Evolutionary conservation across 2,797 vertebrate genomes (phyloP), one percentile per base, ranked within the genome.

Genomic region (Sebastes hubbsi): DNA sequence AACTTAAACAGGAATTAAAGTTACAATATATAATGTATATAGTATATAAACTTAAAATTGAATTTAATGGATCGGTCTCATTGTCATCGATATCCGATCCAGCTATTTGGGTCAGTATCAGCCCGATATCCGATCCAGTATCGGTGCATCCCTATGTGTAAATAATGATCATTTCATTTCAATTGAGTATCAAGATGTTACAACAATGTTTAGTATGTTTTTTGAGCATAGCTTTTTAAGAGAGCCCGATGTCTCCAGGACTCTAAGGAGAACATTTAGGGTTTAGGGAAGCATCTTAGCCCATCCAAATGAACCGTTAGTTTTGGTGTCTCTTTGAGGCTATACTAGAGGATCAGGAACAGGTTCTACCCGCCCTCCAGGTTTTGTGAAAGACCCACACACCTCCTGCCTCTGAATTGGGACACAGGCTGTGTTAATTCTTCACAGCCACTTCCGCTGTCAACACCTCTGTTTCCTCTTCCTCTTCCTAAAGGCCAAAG

Each of bases 401-500:
- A 46, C 29, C 66, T 36, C 61, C 25, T 69, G 27, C 49, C 61
- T 62, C 22, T 46, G 6, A 38, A 62, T 29, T 61, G 11, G 54
- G 68, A 77, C 62, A 56, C 73, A 27, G 58, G n/a, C 30, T 74
- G 78, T 76, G 77, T 73, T 72, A 63, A 54, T 56, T 42, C 42
- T 72, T 34, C 54, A 42, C 14, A 77, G 56, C 59, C 22, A 75
- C 68, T 77, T 86, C 72, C 27, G 20, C 7, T 69, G 25, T 62
- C 54, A 8, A 62, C 65, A 78, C 73, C 75, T 75, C 55, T 0
- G n/a, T 77, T 89, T 90, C 87, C 87, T 10, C 64, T 89, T 88
- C 90, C 89, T 84, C 61, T 85, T 81, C 77, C 81, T 75, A 29
- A 81, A 82, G 25, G 81, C 71, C 22, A 82, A 24, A 63, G 56